Evolutionary conservation across 2,797 vertebrate species (phyloP), one percentile per base, ranked within the genome.

Genomic region (Intellagama lesueurii): DNA sequence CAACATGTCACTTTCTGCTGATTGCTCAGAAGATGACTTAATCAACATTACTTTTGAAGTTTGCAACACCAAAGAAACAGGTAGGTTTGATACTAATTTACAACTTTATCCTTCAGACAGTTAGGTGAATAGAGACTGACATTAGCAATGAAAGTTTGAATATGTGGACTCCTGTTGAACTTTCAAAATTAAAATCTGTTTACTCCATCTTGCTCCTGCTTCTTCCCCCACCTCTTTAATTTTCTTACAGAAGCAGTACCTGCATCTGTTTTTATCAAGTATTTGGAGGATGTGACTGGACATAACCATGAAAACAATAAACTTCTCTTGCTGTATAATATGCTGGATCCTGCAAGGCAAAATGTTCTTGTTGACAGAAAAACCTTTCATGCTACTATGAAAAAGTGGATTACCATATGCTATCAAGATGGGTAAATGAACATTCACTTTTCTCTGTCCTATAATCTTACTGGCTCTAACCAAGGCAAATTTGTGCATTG

Each of bases 191-290:
- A 47, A n/a, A 17, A 24, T 77, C 69, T 77, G 0, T 5, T 0
- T 2, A 56, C 24, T 70, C 3, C 2, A 19, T 24, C 7, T 72
- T 32, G 16, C n/a, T 70, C 8, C 60, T 76, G 32, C 32, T 76
- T 60, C 49, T 19, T 26, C 35, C 9, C 28, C 17, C 24, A 5
- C 1, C 49, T 22, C 35, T 24, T 28, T 70, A 0, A 70, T 88
- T 87, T 80, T 87, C 6, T 30, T 70, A 70, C 0, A 28, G 66
- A 76, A 17, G 0, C 47, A 32, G n/a, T 87, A 86, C 79, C 86
- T 85, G 87, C 87, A 81, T 91, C 76, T 82, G 19, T 85, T 83
- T 87, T 92, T 78, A 85, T 88, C 73, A 87, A 92, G n/a, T 47
- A 85, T 14, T 40, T 93, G 14, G 87, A 84, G 83, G 87, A 79